Evolutionary conservation across 2,113 vertebrate species (phyloP).

Genomic region (Eleginops maclovinus): DNA sequence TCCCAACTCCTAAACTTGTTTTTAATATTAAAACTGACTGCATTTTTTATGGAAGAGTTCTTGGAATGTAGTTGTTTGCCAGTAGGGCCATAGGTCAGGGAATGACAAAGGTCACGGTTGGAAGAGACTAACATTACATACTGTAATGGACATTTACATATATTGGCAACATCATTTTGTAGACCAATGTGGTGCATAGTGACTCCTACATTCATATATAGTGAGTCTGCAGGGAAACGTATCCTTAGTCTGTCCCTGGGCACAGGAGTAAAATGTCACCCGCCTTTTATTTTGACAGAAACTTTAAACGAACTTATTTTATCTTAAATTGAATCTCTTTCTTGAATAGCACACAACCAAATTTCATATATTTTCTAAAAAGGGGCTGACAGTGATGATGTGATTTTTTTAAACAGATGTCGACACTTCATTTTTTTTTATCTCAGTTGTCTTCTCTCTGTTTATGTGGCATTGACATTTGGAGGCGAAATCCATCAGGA

Average conservation of each 20-base stretch:
- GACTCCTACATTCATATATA: no score
- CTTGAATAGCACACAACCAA: not conserved
- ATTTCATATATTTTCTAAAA: not conserved
- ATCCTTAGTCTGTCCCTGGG: not conserved
- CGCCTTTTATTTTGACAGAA: not conserved
- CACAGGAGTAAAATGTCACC: not conserved
- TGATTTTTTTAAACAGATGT: slow-evolving; percentile 20
- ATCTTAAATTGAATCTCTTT: not conserved
- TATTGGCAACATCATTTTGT: not conserved
- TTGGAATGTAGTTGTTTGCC: no score
- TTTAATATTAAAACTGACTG: no score
- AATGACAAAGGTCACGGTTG: not conserved
- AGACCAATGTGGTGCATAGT: not conserved
- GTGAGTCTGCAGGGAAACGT: not conserved
- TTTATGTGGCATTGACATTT: slow-evolving; percentile 44
- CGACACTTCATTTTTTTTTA: not conserved
- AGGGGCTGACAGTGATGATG: slow-evolving; percentile 1
- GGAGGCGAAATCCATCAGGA: slow-evolving; percentile 31
- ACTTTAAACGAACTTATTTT: not conserved
- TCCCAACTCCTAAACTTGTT: no score
- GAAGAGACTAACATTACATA: not conserved
- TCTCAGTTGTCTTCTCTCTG: not conserved
- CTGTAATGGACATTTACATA: not conserved
- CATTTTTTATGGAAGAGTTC: no score
- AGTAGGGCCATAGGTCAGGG: not conserved